A percentile compares a stretch with the other conserved stretches of the same genome.
Evolutionary conservation across 2,888 invertebrate species (phyloP).

Genomic region (Zhengitettix transpicula): DNA sequence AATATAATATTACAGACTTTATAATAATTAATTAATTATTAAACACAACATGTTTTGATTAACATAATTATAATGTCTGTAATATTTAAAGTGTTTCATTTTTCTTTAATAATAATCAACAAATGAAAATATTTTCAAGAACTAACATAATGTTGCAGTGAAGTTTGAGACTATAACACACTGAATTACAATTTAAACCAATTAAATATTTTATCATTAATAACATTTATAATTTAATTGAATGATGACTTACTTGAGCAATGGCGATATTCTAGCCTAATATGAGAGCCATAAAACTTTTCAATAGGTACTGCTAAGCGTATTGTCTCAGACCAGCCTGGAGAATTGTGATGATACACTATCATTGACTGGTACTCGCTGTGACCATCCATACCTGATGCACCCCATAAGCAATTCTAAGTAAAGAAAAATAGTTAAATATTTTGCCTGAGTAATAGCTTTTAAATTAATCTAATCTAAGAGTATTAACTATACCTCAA

Average conservation of each 20-base stretch:
- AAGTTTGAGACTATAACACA: no score
- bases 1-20: no score
- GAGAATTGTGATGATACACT: conserved; percentile 86
- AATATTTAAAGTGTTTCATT: no score
- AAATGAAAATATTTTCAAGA: no score
- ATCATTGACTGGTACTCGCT: conserved; percentile 73
- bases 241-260: conserved; percentile 62
- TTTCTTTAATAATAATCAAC: no score
- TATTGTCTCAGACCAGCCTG: conserved; percentile 81
- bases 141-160: no score
- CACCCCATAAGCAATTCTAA: conserved; percentile 71
- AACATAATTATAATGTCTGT: no score
- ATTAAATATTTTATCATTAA: no score
- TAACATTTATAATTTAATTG: no score
- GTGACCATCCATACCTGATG: conserved; percentile 60
- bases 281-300: conserved; percentile 79
- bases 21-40: no score
- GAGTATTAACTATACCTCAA: conserved; percentile 33
- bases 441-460: neutral
- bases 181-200: no score
- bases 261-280: conserved; percentile 80
- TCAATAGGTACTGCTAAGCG: conserved; percentile 81
- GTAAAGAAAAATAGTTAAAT: conserved; percentile 13
- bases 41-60: no score
- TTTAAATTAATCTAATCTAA: neutral